These are phyloP conservation scores for Pogonocherus hispidulus DNA, from an alignment of 2,888 invertebrate genomes.

Conservation along the genomic window DNA sequence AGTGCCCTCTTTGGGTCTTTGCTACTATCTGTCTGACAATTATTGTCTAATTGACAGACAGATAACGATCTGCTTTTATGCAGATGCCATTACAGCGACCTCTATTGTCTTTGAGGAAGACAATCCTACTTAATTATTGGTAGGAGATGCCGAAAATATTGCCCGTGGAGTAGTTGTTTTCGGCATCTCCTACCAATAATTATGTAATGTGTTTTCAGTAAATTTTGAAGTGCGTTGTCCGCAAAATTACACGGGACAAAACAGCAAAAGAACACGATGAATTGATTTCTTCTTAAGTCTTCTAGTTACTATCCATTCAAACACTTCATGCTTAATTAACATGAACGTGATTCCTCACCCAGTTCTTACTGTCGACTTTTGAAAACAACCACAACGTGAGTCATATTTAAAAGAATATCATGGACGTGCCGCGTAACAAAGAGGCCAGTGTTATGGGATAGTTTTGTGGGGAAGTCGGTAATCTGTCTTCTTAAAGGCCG, in stretches of 20 bases:
- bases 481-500: conserved; percentile 42
- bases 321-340: conserved; percentile 13
- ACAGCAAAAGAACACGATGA: background rate
- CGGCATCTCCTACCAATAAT: too few species aligned
- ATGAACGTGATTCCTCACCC: conserved; percentile 32
- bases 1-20: too few species aligned
- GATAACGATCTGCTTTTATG: too few species aligned
- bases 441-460: conserved; percentile 36
- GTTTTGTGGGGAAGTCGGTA: conserved; percentile 35
- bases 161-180: too few species aligned
- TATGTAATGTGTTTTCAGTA: conserved; percentile 29
- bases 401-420: conserved; percentile 40
- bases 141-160: too few species aligned
- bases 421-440: conserved; percentile 39
- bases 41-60: too few species aligned
- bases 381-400: conserved; percentile 31
- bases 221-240: conserved; percentile 35
- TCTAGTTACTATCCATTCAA: conserved; percentile 10
- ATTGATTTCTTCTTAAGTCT: conserved; percentile 15
- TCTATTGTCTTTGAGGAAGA: too few species aligned
- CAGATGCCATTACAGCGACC: too few species aligned
- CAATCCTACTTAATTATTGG: too few species aligned
- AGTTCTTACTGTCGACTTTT: conserved; percentile 27
- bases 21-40: too few species aligned
- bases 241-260: conserved; percentile 21